Percentiles rank a stretch among this genome's conserved stretches.
These are phyloP conservation scores for Labia minor DNA, from an alignment of 2,888 invertebrate genomes.

Conservation along the genomic window DNA sequence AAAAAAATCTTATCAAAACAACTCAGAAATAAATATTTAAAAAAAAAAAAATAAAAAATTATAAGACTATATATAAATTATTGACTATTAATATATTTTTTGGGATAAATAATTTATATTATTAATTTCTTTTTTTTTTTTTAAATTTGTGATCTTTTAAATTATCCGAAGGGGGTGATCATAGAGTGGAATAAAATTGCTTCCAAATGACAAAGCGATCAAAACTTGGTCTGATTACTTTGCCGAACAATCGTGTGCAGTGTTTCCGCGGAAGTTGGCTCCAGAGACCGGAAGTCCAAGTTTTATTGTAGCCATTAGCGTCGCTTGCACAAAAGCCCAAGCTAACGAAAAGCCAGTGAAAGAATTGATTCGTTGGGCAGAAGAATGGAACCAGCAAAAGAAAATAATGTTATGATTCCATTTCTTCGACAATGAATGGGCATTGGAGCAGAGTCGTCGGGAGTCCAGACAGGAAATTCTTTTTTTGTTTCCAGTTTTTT, in stretches of 20 bases:
- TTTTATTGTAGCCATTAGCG: conserved; percentile 7
- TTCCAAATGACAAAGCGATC: not conserved
- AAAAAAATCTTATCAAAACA: too few species aligned
- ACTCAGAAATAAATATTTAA: too few species aligned
- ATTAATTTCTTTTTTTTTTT: too few species aligned
- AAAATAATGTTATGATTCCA: not conserved
- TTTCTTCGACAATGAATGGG: not conserved
- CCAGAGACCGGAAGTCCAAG: not conserved
- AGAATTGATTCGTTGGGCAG: not conserved
- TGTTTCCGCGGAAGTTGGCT: not conserved
- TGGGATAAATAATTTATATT: too few species aligned
- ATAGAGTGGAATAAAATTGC: not conserved
- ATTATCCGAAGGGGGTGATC: too few species aligned
- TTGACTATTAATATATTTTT: too few species aligned
- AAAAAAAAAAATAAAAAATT: too few species aligned
- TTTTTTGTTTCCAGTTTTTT: not conserved
- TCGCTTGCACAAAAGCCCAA: not conserved
- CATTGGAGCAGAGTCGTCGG: not conserved
- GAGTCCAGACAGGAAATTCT: not conserved
- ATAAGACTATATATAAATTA: too few species aligned
- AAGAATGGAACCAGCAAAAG: not conserved
- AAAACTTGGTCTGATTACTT: not conserved
- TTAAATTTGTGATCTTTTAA: too few species aligned
- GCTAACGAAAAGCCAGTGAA: not conserved
- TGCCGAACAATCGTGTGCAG: not conserved